Conservation (phyloP, 2,113 vertebrate genomes). For the Dryoscopus gambensis region DNA sequence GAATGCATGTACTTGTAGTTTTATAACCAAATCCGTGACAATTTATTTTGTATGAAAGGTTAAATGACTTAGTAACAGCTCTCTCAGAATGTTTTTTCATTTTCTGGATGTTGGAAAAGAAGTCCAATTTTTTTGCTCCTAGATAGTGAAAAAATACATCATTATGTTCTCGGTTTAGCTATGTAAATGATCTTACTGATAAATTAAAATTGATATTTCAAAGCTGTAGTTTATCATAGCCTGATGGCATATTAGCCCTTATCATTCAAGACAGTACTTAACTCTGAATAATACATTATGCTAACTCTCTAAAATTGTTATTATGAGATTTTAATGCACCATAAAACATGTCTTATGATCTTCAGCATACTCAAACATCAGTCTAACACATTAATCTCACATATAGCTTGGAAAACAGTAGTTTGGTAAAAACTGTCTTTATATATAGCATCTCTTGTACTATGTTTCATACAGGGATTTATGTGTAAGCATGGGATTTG, state of each 20-base stretch:
- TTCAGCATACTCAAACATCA: conserved; percentile 1
- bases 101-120: background rate
- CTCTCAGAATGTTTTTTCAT: background rate
- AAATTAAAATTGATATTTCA: conserved; percentile 59
- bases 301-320: conserved; percentile 32
- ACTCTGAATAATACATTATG: conserved; percentile 50
- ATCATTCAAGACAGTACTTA: conserved; percentile 55
- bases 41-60: conserved; percentile 23
- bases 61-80: conserved; percentile 4
- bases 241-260: conserved; percentile 29
- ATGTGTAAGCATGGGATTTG: background rate
- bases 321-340: conserved; percentile 42
- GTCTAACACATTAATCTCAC: background rate
- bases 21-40: conserved; percentile 16
- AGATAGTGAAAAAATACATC: background rate
- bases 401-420: background rate
- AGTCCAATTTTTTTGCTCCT: background rate
- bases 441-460: background rate
- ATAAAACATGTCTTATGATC: conserved; percentile 44
- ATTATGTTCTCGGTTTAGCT: conserved; percentile 15
- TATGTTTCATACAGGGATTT: background rate
- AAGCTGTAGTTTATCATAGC: conserved; percentile 26
- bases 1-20: background rate
- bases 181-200: conserved; percentile 43
- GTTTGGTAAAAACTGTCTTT: background rate